A percentile compares a stretch with the other conserved stretches of the same genome.
These are phyloP conservation scores for Aepyceros melampus DNA, from an alignment of 2,113 vertebrate species.

Conservation along the genomic window DNA sequence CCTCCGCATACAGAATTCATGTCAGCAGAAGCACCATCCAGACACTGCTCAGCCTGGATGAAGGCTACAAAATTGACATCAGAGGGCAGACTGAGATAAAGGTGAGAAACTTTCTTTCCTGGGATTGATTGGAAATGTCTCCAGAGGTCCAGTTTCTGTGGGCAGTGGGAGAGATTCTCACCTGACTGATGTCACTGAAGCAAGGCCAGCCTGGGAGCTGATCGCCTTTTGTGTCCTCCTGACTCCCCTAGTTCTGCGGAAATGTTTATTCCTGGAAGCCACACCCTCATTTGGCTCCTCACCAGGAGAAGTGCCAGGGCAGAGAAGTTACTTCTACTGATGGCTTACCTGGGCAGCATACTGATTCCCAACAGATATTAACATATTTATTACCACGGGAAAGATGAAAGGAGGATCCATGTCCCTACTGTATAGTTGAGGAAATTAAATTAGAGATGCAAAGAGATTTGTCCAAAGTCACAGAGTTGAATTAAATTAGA, in stretches of 20 bases:
- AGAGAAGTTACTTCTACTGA: background rate
- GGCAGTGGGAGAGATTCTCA: background rate
- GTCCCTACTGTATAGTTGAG: background rate
- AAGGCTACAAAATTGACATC: conserved; percentile 89
- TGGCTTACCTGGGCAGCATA: too few relatives aligned
- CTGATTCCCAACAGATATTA: background rate
- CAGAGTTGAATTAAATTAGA: background rate
- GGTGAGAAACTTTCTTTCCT: conserved; percentile 79
- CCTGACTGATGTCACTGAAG: background rate
- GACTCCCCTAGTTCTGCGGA: background rate
- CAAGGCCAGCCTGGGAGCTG: background rate
- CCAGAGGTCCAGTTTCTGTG: background rate
- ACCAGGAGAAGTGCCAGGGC: background rate
- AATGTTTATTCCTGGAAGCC: background rate
- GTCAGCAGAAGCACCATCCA: conserved; percentile 89
- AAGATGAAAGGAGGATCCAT: background rate
- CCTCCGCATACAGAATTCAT: conserved; percentile 91
- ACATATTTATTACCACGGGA: background rate
- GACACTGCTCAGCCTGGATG: conserved; percentile 86
- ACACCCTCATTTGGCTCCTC: background rate
- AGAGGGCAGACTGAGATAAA: conserved; percentile 92
- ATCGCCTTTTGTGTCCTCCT: background rate
- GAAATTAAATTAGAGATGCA: background rate
- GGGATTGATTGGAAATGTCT: conserved; percentile 58
- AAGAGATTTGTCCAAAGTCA: background rate